These are phyloP conservation scores for Tonatia bakeri DNA, from an alignment of 2,113 vertebrate species.

Conservation along the genomic window DNA sequence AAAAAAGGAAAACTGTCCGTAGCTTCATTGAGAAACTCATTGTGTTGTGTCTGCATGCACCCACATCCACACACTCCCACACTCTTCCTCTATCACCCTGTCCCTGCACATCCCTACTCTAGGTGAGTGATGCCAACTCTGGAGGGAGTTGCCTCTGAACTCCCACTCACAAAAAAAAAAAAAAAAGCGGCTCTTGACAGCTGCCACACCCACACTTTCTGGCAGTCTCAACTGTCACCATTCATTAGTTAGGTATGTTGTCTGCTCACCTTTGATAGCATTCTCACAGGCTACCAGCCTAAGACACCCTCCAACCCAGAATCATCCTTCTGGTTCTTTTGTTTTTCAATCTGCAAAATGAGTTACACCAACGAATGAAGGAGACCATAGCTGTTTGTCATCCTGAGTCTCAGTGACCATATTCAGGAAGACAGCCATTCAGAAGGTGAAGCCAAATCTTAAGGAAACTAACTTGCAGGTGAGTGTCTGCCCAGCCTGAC, in stretches of 20 bases:
- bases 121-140: not conserved
- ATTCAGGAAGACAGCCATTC: not conserved
- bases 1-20: not conserved
- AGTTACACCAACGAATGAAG: not conserved
- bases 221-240: not conserved
- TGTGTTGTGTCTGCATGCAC: not conserved
- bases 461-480: not conserved
- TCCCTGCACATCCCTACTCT: not conserved
- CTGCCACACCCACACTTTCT: not conserved
- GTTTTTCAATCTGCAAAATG: not conserved
- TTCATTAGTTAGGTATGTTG: not conserved
- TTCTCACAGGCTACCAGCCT: not conserved
- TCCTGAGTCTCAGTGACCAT: accelerated
- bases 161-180: not conserved
- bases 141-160: not conserved
- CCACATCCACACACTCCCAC: no score
- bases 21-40: not conserved
- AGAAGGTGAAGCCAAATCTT: not conserved
- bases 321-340: not conserved
- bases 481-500: not conserved
- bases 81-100: accelerated
- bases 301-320: not conserved
- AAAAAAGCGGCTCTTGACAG: not conserved
- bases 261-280: not conserved
- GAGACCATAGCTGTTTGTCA: not conserved